Evolutionary conservation across 2,797 vertebrate genomes (phyloP).

Genomic region (Fundulus diaphanus): DNA sequence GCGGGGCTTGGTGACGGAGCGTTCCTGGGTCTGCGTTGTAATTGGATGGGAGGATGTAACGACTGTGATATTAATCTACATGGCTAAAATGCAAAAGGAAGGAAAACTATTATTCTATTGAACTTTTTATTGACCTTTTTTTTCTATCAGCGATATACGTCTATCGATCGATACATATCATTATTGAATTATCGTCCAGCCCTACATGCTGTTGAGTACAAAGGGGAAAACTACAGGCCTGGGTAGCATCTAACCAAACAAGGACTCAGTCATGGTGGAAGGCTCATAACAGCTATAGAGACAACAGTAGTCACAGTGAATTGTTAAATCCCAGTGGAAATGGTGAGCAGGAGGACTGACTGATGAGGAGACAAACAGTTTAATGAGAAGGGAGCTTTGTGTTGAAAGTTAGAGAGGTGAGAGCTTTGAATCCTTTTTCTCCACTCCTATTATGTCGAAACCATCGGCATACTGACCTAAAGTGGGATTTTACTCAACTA

Average conservation of each 20-base stretch:
- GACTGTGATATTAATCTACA: no score
- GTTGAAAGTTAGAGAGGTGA: conserved; percentile 14
- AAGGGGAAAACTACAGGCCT: conserved; percentile 26
- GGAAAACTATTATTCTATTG: no score
- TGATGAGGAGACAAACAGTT: conserved; percentile 63
- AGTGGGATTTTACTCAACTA: neutral
- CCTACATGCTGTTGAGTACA: conserved; percentile 75
- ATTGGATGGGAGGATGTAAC: no score
- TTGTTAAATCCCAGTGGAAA: conserved; percentile 66
- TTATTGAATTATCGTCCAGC: no score
- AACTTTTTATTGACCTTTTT: no score
- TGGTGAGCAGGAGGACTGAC: conserved; percentile 57
- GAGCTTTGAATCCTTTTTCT: conserved; percentile 44
- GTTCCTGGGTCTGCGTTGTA: no score
- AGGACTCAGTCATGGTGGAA: conserved; percentile 41
- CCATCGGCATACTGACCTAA: neutral
- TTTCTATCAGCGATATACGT: no score
- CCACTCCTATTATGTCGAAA: neutral
- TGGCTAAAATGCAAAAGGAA: no score
- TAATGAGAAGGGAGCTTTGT: conserved; percentile 45
- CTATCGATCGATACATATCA: no score
- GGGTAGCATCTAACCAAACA: conserved; percentile 28
- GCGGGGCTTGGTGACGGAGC: no score
- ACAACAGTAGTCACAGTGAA: conserved; percentile 60
- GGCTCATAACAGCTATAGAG: conserved; percentile 35